Conservation (phyloP, 2,888 invertebrate genomes). For the Oxyscelio sp. region DNA sequence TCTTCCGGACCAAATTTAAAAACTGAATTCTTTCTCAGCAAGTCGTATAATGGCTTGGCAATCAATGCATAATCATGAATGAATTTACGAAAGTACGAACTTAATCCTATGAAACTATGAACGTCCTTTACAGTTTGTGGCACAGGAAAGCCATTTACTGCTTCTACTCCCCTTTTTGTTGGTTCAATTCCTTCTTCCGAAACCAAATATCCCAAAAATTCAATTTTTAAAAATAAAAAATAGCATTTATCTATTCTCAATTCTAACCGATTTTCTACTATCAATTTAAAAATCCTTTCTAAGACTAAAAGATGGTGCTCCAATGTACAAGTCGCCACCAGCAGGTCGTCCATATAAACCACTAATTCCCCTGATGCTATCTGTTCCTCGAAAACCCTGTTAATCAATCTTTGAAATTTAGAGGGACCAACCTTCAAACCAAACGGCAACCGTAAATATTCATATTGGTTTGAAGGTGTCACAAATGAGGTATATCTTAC, state of each 20-base stretch:
- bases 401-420: conserved; percentile 54
- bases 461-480: conserved; percentile 56
- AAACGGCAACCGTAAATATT: conserved; percentile 60
- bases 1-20: not conserved
- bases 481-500: conserved; percentile 65
- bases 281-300: not conserved
- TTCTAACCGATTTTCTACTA: not conserved
- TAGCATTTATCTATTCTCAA: conserved; percentile 3
- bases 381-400: conserved; percentile 43
- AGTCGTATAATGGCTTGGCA: not conserved
- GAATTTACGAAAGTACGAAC: not conserved
- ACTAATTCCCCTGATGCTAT: conserved; percentile 52
- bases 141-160: not conserved
- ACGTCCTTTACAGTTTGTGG: not conserved
- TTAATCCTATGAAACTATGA: not conserved
- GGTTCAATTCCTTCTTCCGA: not conserved
- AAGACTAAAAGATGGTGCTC: not conserved
- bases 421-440: conserved; percentile 55
- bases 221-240: not conserved
- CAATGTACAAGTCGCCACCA: not conserved
- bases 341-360: conserved; percentile 62
- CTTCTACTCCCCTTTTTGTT: not conserved
- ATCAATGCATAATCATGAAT: not conserved
- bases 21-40: not conserved
- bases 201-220: not conserved